Conservation (phyloP, 2,888 invertebrate species). For the Dioctria linearis region DNA sequence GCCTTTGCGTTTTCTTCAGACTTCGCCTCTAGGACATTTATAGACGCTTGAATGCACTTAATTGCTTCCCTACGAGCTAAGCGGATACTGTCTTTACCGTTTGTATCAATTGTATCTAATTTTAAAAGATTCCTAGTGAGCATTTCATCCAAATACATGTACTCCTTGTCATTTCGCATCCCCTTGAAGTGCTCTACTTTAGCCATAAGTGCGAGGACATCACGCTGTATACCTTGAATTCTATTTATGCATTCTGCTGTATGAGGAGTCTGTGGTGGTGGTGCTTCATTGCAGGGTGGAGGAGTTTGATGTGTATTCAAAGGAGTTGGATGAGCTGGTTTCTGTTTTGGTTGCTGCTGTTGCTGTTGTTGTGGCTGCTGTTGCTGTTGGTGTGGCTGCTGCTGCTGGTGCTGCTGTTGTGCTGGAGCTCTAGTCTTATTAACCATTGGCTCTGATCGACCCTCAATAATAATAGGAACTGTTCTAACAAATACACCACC, state of each 20-base stretch:
- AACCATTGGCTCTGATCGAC: slow-evolving; percentile 84
- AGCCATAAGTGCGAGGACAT: slow-evolving; percentile 83
- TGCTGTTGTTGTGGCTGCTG: neutral
- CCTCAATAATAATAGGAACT: slow-evolving; percentile 92
- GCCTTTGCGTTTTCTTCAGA: slow-evolving; percentile 73
- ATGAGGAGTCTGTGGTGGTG: slow-evolving; percentile 70
- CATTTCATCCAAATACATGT: slow-evolving; percentile 95
- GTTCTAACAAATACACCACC: slow-evolving; percentile 77
- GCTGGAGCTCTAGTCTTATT: slow-evolving; percentile 71
- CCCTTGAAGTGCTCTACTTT: slow-evolving; percentile 84
- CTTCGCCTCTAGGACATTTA: slow-evolving; percentile 86
- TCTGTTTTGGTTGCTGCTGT: slow-evolving; percentile 2
- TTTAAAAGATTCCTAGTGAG: slow-evolving; percentile 92
- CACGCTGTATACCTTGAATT: slow-evolving; percentile 85
- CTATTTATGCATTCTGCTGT: slow-evolving; percentile 81
- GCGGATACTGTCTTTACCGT: slow-evolving; percentile 91
- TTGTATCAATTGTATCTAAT: slow-evolving; percentile 93
- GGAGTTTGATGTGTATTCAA: slow-evolving; percentile 63
- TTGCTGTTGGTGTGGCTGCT: slow-evolving; percentile 6
- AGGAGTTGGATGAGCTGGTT: slow-evolving; percentile 61
- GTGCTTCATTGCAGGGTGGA: slow-evolving; percentile 60
- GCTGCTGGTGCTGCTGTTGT: slow-evolving; percentile 45
- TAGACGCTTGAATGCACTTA: slow-evolving; percentile 88
- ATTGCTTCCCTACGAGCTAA: slow-evolving; percentile 90
- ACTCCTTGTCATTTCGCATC: slow-evolving; percentile 78